Percentiles rank a stretch among this genome's conserved stretches.
Conservation (phyloP, 2,797 vertebrate species). For the Artibeus jamaicensis region DNA sequence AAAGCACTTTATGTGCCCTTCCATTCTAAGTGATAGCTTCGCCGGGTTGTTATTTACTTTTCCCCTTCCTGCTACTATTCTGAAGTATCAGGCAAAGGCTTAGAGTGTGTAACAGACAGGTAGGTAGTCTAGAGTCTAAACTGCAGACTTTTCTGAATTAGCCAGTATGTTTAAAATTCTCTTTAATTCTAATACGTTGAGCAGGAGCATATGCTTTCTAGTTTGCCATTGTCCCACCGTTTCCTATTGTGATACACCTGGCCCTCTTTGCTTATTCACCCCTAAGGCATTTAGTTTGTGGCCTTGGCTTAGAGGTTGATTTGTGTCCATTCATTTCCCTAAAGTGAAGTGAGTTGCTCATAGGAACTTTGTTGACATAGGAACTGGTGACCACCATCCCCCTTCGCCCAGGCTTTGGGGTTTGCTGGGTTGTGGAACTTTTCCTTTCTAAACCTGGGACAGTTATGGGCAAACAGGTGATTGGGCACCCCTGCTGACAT, state of each 20-base stretch:
- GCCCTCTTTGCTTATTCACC: neutral
- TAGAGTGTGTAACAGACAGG: neutral
- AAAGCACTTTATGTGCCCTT: too few species aligned
- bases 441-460: neutral
- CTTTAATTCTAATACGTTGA: neutral
- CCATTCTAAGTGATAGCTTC: too few species aligned
- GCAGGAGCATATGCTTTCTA: neutral
- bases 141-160: neutral
- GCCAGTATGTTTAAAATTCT: neutral
- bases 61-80: neutral
- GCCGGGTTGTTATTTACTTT: neutral
- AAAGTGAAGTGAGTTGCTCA: neutral
- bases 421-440: neutral
- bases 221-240: neutral
- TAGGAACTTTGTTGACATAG: neutral
- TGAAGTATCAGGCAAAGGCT: neutral
- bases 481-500: neutral
- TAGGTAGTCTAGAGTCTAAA: neutral
- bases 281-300: neutral
- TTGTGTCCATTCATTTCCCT: neutral
- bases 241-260: neutral
- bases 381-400: neutral
- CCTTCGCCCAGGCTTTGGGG: neutral
- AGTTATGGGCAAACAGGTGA: neutral
- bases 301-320: neutral